These are phyloP conservation scores for Drosophila lowei DNA, from an alignment of 1,140 invertebrate species.

Conservation along the genomic window DNA sequence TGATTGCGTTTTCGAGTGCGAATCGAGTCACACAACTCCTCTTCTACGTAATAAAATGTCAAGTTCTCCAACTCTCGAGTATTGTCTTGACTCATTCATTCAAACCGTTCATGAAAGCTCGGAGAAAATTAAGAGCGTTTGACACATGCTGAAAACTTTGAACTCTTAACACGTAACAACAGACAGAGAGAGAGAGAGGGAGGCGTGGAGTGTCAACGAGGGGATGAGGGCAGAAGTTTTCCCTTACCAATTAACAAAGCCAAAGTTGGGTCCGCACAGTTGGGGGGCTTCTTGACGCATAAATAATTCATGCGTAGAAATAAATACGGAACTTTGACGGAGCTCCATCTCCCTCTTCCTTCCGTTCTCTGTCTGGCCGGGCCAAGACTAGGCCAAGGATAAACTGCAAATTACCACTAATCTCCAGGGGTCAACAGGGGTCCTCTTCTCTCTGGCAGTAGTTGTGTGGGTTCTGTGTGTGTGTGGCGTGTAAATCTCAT, in stretches of 20 bases:
- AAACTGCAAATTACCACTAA: constrained; percentile 65
- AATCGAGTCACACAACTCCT: not conserved
- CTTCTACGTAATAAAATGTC: not conserved
- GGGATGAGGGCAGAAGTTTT: constrained; percentile 6
- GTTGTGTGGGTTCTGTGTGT: constrained; percentile 12
- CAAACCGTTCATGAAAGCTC: constrained; percentile 16
- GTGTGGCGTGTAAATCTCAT: constrained; percentile 55
- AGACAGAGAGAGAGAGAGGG: not conserved
- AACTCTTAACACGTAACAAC: constrained; percentile 42
- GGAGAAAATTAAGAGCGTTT: constrained; percentile 16
- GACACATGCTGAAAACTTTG: constrained; percentile 55
- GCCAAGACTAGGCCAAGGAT: constrained; percentile 23
- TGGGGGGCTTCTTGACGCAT: constrained; percentile 52
- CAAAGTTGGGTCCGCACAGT: constrained; percentile 45
- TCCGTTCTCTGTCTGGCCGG: not conserved
- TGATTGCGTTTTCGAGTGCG: constrained; percentile 23
- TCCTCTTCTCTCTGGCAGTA: not conserved
- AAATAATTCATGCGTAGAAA: constrained; percentile 77
- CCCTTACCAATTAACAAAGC: constrained; percentile 36
- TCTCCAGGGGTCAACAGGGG: constrained; percentile 53
- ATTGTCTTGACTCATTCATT: constrained; percentile 13
- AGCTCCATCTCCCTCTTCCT: not conserved
- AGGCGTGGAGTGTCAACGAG: constrained; percentile 7
- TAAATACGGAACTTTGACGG: constrained; percentile 70
- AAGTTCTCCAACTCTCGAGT: not conserved